Base-by-base conservation (phyloP, 2,888 invertebrate genomes). In the Acrobasis repandana region DNA sequence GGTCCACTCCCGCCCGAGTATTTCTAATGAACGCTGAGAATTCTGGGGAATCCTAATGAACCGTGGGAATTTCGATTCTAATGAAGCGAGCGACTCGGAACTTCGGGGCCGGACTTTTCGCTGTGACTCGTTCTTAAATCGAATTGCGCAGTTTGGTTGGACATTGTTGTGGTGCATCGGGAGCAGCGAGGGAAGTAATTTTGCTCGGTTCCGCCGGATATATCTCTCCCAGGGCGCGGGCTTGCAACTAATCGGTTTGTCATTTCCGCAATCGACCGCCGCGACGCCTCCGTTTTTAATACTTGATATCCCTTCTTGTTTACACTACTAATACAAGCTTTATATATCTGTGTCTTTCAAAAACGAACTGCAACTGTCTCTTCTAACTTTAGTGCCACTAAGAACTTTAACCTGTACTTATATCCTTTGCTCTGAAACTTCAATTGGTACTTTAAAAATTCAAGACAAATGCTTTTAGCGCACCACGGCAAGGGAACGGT, bases 61-160 rank as follows among this genome's bases (percentile, higher is more conserved):
- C 87, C 86, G 88, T 89, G 89, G 86, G 90, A 90, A 90, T 90
- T 89, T 85, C 72, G 82, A 85, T 88, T 86, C 80, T 90, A 89
- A 88, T 88, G 86, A 86, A 88, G 79, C 84, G 76, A 76, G 75
- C 73, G 75, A 77, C 73, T 77, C 70, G 66, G 73, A 77, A 77
- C 68, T 77, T 76, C 73, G 72, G 73, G 70, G 66, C 62, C 63
- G 71, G 73, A 79, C 76, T 80, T 80, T 80, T 76, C 74, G 67
- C 71, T 67, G 70, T 70, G 66, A 66, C 70, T 73, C 67, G 72
- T 78, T 81, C 79, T 84, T 79, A 77, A 83, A 84, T 83, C 79
- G 78, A 83, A 83, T 83, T 83, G 76, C 74, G 67, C 72, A 77
- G 74, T 77, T 82, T 69, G 70, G 74, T 75, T 75, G 78, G 77